phyloP scores from a whole-genome alignment of 64 coral and sea anemone genomes.

The Montipora cactus region DNA sequence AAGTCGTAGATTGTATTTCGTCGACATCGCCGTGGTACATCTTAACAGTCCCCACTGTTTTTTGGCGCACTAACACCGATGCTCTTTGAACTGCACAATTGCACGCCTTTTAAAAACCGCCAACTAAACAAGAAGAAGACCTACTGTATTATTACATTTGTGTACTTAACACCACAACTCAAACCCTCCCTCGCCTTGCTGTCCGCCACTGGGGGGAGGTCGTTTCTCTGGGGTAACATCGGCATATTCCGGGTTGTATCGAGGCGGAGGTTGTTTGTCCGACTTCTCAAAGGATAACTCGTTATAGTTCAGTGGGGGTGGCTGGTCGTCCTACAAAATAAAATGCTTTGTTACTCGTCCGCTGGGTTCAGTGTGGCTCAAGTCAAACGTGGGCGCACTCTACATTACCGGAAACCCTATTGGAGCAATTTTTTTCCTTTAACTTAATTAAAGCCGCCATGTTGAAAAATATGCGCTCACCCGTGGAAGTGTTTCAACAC shows the following conservation, averaged over 20 bases:
- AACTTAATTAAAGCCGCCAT: too few species aligned
- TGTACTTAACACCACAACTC: constrained; percentile 36
- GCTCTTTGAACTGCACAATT: neutral
- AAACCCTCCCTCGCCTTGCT: constrained; percentile 38
- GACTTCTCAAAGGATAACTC: neutral
- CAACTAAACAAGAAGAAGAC: neutral
- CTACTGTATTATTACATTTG: neutral
- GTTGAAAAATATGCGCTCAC: too few species aligned
- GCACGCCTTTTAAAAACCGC: neutral
- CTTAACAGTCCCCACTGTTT: too few species aligned
- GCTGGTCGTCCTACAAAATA: constrained; percentile 5
- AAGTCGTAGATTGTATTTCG: too few species aligned
- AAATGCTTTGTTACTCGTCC: neutral
- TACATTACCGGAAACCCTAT: too few species aligned
- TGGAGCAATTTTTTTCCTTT: too few species aligned
- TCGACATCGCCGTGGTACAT: too few species aligned
- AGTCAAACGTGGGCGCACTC: neutral
- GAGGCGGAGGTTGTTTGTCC: neutral
- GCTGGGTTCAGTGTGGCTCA: neutral
- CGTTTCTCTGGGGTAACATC: neutral
- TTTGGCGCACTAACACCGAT: too few species aligned
- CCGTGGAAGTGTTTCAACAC: too few species aligned
- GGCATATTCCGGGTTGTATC: neutral
- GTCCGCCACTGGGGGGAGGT: neutral
- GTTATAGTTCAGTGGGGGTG: neutral